phyloP scores from a whole-genome alignment of 2,113 vertebrate genomes.

The Thunnus thynnus region DNA sequence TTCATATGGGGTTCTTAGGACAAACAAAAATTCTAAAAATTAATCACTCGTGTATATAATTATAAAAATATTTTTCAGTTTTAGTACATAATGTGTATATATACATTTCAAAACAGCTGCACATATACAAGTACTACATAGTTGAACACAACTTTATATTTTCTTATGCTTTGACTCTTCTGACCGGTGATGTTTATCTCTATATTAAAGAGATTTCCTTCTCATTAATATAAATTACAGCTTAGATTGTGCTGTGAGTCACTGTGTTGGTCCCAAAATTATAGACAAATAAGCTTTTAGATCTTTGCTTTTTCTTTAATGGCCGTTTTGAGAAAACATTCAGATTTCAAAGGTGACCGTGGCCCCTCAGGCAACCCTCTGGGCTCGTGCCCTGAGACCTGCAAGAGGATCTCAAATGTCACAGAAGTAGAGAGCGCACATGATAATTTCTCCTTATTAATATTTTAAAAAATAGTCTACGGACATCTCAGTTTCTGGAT shows the following conservation, averaged over 20 bases:
- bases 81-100: neutral
- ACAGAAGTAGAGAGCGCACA: conserved; percentile 21
- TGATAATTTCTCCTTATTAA: conserved; percentile 40
- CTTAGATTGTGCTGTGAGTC: neutral
- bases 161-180: neutral
- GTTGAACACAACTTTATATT: neutral
- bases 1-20: neutral
- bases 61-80: no score
- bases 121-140: neutral
- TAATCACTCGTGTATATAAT: no score
- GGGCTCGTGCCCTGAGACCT: conserved; percentile 25
- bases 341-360: neutral
- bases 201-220: neutral
- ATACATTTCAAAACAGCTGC: neutral
- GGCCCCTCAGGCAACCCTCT: conserved; percentile 32
- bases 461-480: conserved; percentile 38
- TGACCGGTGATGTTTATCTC: neutral
- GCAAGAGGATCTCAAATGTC: conserved; percentile 47
- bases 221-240: conserved; percentile 1
- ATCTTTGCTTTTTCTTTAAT: conserved; percentile 21
- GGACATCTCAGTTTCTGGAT: conserved; percentile 11
- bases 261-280: neutral
- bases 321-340: conserved; percentile 18
- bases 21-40: no score
- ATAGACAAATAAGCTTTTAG: conserved; percentile 13